Evolutionary conservation across 2,113 vertebrate species (phyloP).

Genomic region (Anarrhichthys ocellatus): DNA sequence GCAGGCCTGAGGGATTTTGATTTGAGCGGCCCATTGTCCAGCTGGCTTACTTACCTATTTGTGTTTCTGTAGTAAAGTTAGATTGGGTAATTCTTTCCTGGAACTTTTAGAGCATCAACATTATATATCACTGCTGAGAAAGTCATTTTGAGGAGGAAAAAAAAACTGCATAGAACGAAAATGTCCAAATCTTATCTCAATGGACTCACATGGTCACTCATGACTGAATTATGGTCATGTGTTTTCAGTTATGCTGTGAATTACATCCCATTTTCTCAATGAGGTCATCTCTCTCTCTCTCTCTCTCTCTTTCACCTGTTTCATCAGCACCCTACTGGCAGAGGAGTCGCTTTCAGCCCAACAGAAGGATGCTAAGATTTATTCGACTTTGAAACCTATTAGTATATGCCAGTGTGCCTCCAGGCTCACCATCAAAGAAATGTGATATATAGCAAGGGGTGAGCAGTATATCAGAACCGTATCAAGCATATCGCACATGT

Average conservation of each 20-base stretch:
- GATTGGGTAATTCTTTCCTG: slow-evolving; percentile 43
- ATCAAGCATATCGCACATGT: slow-evolving; percentile 62
- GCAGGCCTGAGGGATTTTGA: slow-evolving; percentile 33
- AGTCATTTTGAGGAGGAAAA: neutral
- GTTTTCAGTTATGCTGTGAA: slow-evolving; percentile 51
- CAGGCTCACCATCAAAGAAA: slow-evolving; percentile 62
- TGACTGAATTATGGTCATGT: slow-evolving; percentile 40
- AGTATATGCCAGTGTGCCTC: slow-evolving; percentile 43
- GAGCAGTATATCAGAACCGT: slow-evolving; percentile 54
- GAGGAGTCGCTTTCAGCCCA: slow-evolving; percentile 17
- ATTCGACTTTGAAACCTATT: slow-evolving; percentile 63
- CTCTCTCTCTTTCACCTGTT: slow-evolving; percentile 24
- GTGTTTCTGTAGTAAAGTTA: slow-evolving; percentile 41
- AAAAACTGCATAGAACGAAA: slow-evolving; percentile 1
- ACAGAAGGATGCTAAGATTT: slow-evolving; percentile 63
- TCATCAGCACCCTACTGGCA: slow-evolving; percentile 12
- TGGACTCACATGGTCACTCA: slow-evolving; percentile 29
- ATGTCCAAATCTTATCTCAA: slow-evolving; percentile 6
- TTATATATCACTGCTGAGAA: slow-evolving; percentile 4
- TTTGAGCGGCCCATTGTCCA: slow-evolving; percentile 27
- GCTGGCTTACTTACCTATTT: slow-evolving; percentile 39
- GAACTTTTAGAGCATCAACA: slow-evolving; percentile 24
- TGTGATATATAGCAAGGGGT: slow-evolving; percentile 49
- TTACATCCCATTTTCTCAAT: slow-evolving; percentile 40
- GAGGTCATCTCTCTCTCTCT: slow-evolving; percentile 39